Percentiles rank a stretch among this genome's conserved stretches.
phyloP scores from a whole-genome alignment of 1,140 invertebrate genomes.

The Bilobella aurantiaca region DNA sequence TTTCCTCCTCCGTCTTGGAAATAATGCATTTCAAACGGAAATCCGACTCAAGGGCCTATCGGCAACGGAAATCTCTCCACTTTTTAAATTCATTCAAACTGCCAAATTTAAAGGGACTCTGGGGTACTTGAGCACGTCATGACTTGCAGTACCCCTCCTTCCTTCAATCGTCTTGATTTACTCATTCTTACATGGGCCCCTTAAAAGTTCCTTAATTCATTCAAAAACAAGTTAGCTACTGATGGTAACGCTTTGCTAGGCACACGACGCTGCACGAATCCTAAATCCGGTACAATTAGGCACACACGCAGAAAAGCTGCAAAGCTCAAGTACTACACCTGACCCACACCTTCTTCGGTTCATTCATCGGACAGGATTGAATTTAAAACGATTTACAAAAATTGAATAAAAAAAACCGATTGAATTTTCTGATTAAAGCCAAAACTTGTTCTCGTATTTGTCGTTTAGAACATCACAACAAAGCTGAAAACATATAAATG shows the following conservation, averaged over 20 bases:
- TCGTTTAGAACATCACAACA: no score
- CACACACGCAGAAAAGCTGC: background rate
- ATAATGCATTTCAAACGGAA: background rate
- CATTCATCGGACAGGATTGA: no score
- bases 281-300: background rate
- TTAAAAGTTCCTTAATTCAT: background rate
- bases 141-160: background rate
- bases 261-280: background rate
- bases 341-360: no score
- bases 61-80: background rate
- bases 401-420: no score
- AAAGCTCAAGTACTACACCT: background rate
- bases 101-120: background rate
- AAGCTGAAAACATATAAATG: no score
- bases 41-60: background rate
- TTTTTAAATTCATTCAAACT: background rate
- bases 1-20: no score
- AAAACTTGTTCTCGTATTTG: no score
- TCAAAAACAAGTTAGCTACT: background rate
- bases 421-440: no score
- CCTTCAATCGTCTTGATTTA: background rate
- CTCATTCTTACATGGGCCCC: background rate
- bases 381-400: no score
- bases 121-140: background rate
- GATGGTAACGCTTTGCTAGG: background rate